Evolutionary conservation across 2,797 vertebrate genomes (phyloP).

Genomic region (Danio tinwini): DNA sequence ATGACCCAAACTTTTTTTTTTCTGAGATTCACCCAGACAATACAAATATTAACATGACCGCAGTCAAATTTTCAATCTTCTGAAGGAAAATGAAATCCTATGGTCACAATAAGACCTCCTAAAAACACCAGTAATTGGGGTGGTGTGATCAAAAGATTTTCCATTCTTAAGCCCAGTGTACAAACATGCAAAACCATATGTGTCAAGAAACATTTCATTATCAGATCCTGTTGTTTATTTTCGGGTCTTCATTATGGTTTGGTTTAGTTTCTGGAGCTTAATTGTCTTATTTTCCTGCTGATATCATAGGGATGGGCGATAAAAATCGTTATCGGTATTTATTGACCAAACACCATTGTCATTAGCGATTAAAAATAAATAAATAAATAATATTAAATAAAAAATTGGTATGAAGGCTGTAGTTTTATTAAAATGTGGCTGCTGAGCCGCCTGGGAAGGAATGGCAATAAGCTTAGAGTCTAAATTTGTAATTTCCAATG

Average conservation of each 20-base stretch:
- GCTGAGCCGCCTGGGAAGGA: too few species aligned
- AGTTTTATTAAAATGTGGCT: too few species aligned
- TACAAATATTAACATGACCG: not conserved
- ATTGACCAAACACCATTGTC: too few species aligned
- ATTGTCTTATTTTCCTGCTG: not conserved
- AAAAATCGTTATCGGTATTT: too few species aligned
- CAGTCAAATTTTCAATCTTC: not conserved
- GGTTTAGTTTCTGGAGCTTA: not conserved
- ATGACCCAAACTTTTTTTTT: not conserved
- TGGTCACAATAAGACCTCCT: not conserved
- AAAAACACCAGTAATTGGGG: not conserved
- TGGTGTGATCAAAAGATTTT: not conserved
- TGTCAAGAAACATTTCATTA: not conserved
- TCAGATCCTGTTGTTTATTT: not conserved
- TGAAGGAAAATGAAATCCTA: not conserved
- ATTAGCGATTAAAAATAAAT: too few species aligned
- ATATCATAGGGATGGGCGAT: too few species aligned
- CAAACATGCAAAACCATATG: not conserved
- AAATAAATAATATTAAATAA: too few species aligned
- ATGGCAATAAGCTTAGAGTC: too few species aligned
- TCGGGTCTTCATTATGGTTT: not conserved
- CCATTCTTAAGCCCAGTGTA: not conserved
- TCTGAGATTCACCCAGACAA: constrained; percentile 9
- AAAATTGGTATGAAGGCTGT: too few species aligned
- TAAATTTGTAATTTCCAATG: too few species aligned